Conservation (phyloP, 92 coral and sea anemone species). For the Porites lobata region DNA sequence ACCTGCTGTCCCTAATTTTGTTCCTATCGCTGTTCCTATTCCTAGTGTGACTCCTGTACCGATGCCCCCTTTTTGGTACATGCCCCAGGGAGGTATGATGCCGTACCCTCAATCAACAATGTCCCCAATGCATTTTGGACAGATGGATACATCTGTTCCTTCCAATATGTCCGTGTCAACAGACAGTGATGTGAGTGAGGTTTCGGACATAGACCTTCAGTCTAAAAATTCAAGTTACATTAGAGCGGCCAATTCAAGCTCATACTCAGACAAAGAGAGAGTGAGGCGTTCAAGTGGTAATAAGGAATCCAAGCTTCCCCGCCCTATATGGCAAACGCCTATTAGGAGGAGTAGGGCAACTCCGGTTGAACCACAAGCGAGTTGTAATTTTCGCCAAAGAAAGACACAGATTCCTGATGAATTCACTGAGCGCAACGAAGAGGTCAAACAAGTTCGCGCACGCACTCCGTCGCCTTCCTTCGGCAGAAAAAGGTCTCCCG, state of each 20-base stretch:
- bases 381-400: background rate
- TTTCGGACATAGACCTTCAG: conserved; percentile 3
- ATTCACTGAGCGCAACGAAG: background rate
- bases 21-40: conserved; percentile 84
- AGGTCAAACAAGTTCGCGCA: conserved; percentile 43
- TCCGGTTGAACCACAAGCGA: background rate
- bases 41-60: conserved; percentile 64
- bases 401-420: background rate
- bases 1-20: conserved; percentile 54
- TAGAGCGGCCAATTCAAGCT: background rate
- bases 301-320: conserved; percentile 76
- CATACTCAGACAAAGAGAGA: background rate
- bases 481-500: conserved; percentile 15
- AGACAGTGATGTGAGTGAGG: conserved; percentile 12
- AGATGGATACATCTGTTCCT: conserved; percentile 31
- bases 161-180: conserved; percentile 34
- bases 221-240: conserved; percentile 1
- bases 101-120: conserved; percentile 72
- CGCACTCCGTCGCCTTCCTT: conserved; percentile 64
- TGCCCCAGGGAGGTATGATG: conserved; percentile 77
- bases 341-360: conserved; percentile 23
- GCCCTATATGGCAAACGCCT: conserved; percentile 76
- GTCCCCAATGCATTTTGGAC: conserved; percentile 62
- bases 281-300: conserved; percentile 5
- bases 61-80: conserved; percentile 85